These are phyloP conservation scores for Aphidius colemani DNA, from an alignment of 2,888 invertebrate species.

Conservation along the genomic window DNA sequence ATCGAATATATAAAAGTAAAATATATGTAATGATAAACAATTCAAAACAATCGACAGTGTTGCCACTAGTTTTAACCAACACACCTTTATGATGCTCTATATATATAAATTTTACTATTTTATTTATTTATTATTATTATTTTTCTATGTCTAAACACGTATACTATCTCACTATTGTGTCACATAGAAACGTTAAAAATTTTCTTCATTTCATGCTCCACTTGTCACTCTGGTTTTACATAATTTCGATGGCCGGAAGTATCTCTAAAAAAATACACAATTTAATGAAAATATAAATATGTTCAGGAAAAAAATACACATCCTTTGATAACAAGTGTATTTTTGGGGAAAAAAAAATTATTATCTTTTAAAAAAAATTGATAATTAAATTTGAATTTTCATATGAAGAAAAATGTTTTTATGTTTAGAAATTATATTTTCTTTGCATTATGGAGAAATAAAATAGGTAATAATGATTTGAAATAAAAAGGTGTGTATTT, in stretches of 20 bases:
- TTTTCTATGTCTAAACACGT: conserved; percentile 20
- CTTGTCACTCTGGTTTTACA: conserved; percentile 41
- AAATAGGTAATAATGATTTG: background rate
- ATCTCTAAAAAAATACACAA: background rate
- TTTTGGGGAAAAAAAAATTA: too few species aligned
- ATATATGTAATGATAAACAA: conserved; percentile 40
- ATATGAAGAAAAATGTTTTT: background rate
- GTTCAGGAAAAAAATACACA: too few species aligned
- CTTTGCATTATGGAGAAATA: too few species aligned
- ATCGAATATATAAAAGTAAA: background rate
- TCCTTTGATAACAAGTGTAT: too few species aligned
- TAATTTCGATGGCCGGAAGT: conserved; percentile 1
- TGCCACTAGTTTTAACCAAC: conserved; percentile 39
- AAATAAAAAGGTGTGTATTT: too few species aligned
- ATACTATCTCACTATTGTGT: too few species aligned
- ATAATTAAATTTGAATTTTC: too few species aligned
- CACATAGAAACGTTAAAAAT: conserved; percentile 25
- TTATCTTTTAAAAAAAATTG: too few species aligned
- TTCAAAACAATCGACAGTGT: conserved; percentile 52
- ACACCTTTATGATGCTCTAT: conserved; percentile 35
- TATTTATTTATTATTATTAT: background rate
- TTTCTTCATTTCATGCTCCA: conserved; percentile 51
- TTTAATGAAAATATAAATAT: too few species aligned
- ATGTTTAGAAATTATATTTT: too few species aligned
- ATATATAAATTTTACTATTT: background rate